phyloP scores from a whole-genome alignment of 2,888 invertebrate genomes.

The Pristionchus exspectatus region DNA sequence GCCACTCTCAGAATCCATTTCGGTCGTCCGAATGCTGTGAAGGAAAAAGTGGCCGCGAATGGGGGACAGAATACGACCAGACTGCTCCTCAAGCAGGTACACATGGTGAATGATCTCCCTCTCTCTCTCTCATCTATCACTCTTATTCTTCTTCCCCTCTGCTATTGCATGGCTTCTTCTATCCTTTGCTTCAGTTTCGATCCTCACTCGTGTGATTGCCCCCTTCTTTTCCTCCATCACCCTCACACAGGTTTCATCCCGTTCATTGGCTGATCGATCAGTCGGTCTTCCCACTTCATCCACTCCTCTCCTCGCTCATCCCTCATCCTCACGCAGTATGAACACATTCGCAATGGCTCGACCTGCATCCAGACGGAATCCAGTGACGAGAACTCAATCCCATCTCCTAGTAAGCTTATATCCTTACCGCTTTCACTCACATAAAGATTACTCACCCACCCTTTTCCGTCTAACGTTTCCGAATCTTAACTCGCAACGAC shows the following conservation, averaged over 20 bases:
- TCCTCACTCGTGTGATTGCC: not conserved
- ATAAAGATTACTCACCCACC: not conserved
- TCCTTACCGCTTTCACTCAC: slow-evolving; percentile 17
- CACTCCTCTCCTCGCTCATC: slow-evolving; percentile 50
- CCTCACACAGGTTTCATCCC: slow-evolving; percentile 34
- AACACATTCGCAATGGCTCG: slow-evolving; percentile 53
- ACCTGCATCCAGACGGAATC: not conserved
- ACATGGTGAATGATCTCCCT: slow-evolving; percentile 25
- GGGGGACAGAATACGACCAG: slow-evolving; percentile 61
- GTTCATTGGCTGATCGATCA: slow-evolving; percentile 20
- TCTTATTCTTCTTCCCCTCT: not conserved
- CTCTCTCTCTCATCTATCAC: not conserved
- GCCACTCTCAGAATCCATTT: slow-evolving; percentile 76
- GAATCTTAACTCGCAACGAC: slow-evolving; percentile 12
- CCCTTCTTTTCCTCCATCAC: not conserved
- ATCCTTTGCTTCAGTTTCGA: not conserved
- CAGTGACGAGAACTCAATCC: slow-evolving; percentile 18
- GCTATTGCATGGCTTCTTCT: slow-evolving; percentile 26
- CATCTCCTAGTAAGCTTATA: slow-evolving; percentile 23
- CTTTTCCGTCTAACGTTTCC: slow-evolving; percentile 42
- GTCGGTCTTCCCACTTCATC: not conserved
- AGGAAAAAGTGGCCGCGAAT: not conserved
- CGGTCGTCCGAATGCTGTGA: slow-evolving; percentile 60
- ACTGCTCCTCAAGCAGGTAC: slow-evolving; percentile 69
- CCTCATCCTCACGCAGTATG: slow-evolving; percentile 49